Conservation (phyloP, 2,113 vertebrate genomes). For the Sylvia atricapilla region DNA sequence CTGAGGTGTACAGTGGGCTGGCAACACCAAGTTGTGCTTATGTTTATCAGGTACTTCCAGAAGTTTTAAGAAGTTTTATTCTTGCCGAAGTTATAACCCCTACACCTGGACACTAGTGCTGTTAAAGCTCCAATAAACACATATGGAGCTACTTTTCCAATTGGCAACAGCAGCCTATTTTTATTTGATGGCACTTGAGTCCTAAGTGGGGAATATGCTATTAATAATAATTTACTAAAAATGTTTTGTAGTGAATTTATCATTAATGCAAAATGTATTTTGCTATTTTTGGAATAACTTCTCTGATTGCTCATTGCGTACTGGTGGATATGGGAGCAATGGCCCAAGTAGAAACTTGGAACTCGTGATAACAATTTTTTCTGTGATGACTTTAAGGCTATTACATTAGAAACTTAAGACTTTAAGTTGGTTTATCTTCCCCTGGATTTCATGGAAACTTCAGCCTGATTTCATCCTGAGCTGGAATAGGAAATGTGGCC, state of each 20-base stretch:
- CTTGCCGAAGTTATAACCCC: neutral
- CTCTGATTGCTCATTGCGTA: neutral
- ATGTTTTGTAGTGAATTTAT: neutral
- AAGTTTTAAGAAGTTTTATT: neutral
- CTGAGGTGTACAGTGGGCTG: neutral
- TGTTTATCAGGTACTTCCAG: neutral
- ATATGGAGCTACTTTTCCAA: slow-evolving; percentile 9
- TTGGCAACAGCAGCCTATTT: slow-evolving; percentile 16
- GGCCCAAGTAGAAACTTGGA: neutral
- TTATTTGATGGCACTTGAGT: slow-evolving; percentile 26
- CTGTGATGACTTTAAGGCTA: neutral
- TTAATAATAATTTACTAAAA: slow-evolving; percentile 43
- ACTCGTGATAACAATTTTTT: neutral
- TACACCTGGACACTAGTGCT: neutral
- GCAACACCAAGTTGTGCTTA: neutral
- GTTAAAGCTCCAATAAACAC: neutral
- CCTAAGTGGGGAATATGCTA: neutral
- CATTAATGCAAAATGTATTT: neutral
- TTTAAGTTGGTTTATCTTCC: neutral
- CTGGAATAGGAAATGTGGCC: neutral
- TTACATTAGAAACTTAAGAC: neutral
- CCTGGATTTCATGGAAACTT: neutral
- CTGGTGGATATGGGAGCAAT: neutral
- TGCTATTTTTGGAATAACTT: neutral
- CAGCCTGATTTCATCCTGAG: neutral